Base-by-base conservation (phyloP, 1,140 invertebrate genomes). In the Sinella curviseta region DNA sequence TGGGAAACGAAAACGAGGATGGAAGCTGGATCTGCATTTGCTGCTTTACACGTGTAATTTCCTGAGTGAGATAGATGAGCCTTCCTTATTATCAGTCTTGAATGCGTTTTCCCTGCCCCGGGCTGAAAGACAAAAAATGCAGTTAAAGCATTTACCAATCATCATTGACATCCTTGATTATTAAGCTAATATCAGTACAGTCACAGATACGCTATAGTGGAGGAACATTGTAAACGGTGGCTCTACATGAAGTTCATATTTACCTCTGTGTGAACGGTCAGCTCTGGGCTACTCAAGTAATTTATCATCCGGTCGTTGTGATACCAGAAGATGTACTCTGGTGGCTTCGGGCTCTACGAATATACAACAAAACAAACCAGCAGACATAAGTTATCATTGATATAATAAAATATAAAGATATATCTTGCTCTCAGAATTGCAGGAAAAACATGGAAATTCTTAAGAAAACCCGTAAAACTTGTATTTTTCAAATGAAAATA, bases 321-420 rank as follows among this genome's bases (percentile, higher is more conserved):
- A 88, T 94, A 95, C 94, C 94, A 95, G 88, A 95, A 95, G 73
- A 95, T 94, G 88, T 94, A 95, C 86, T 95, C 94, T 30, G 94
- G 94, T 73, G 94, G 93, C 83, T 93, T 94, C 54, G 94, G 94
- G 86, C 94, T 95, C 94, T 95, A n/a, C n/a, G n/a, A n/a, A n/a
- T n/a, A n/a, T n/a, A n/a, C n/a, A n/a, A n/a, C n/a, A n/a, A n/a
- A n/a, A n/a, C n/a, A n/a, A n/a, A n/a, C n/a, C n/a, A n/a, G n/a
- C n/a, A n/a, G n/a, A n/a, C n/a, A n/a, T n/a, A n/a, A n/a, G n/a
- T n/a, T n/a, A n/a, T n/a, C n/a, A n/a, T n/a, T n/a, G n/a, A n/a
- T n/a, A n/a, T n/a, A n/a, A n/a, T n/a, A n/a, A n/a, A n/a, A n/a
- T n/a, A n/a, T n/a, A n/a, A n/a, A n/a, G n/a, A n/a, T n/a, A n/a